Evolutionary conservation across 2,797 vertebrate genomes (phyloP), one percentile per base, ranked within the genome.

Genomic region (Cossypha dichroa): DNA sequence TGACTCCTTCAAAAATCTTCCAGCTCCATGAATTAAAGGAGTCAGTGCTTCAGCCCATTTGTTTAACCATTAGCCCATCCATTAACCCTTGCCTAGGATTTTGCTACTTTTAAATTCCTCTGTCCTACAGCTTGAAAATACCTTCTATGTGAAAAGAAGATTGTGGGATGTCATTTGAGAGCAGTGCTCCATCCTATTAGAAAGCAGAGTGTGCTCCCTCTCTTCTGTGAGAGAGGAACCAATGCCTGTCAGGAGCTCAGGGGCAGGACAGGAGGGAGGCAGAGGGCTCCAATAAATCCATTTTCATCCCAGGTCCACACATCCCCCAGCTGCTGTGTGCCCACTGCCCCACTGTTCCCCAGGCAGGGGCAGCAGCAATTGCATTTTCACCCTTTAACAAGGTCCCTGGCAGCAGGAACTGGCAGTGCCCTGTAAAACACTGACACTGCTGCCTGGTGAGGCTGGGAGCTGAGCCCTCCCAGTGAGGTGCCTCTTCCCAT

Each of bases 221-320:
- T 25, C 14, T 48, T 52, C 73, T 13, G 23, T 0, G 4, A 22
- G 58, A 78, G 49, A 46, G 22, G 4, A 78, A 10, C 54, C 34
- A 8, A 5, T 1, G 2, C 23, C 45, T 2, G 0, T 25, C 49
- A 12, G 58, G 38, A 56, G 72, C n/a, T 64, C 2, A 0, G n/a
- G 25, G 43, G 11, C 10, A 60, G n/a, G 34, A 26, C 19, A 15
- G 38, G 18, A 70, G 41, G 25, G 21, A 66, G 59, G 40, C 22
- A 29, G 40, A 1, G 9, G 15, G 14, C 33, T 52, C 33, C 10
- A 23, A 1, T 2, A 73, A 76, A 69, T 17, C 40, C 23, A 38
- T 48, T 45, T 41, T 59, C 38, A 76, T 14, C 18, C 31, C 63
- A 75, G 8, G 26, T 67, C 36, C 12, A 1, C 0, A 0, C 0